These are phyloP conservation scores for Alethe castanea DNA, from an alignment of 2,113 vertebrate species.

Conservation along the genomic window DNA sequence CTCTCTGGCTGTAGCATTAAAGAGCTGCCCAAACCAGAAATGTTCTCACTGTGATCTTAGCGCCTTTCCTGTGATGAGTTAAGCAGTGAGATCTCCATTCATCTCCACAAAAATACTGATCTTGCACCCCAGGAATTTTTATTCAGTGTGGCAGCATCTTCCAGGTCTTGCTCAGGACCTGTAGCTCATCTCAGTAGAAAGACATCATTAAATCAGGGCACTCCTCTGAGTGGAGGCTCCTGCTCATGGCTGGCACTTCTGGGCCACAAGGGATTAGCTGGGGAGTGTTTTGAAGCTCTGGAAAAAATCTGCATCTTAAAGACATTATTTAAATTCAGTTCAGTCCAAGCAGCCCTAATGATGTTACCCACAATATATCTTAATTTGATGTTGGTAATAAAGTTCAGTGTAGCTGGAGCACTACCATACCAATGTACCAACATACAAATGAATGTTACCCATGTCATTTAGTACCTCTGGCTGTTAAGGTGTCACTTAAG, in stretches of 20 bases:
- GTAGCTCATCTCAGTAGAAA: not conserved
- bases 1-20: not conserved
- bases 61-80: not conserved
- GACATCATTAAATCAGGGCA: not conserved
- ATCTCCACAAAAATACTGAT: not conserved
- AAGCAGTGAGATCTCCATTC: not conserved
- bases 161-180: not conserved
- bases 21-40: not conserved
- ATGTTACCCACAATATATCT: slow-evolving; percentile 65
- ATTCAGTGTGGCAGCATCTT: not conserved
- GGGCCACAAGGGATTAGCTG: not conserved
- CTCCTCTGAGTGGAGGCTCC: not conserved
- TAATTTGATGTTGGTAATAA: slow-evolving; percentile 68
- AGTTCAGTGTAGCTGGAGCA: slow-evolving; percentile 42
- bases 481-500: slow-evolving; percentile 64
- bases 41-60: not conserved
- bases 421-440: slow-evolving; percentile 10
- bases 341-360: slow-evolving; percentile 33
- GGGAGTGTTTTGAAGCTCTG: not conserved
- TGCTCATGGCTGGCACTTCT: not conserved
- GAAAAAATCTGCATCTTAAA: slow-evolving; percentile 42
- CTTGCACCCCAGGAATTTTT: not conserved
- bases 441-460: slow-evolving; percentile 53
- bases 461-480: slow-evolving; percentile 54
- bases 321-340: slow-evolving; percentile 60